Conservation (phyloP, 2,113 vertebrate genomes). For the Charadrius vociferus region DNA sequence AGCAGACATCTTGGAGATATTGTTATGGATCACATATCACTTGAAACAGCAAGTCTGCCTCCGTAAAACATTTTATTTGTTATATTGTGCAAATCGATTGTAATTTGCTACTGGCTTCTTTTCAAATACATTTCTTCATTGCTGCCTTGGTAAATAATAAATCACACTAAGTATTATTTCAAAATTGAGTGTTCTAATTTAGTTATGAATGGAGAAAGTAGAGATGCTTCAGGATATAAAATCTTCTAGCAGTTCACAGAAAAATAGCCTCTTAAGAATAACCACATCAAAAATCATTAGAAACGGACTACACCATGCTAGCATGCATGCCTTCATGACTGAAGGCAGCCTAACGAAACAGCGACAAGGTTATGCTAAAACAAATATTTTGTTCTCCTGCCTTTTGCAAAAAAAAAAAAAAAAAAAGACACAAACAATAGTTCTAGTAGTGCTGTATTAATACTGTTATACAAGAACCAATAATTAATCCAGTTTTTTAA, state of each 20-base stretch:
- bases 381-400: not conserved
- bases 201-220: conserved; percentile 57
- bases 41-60: conserved; percentile 41
- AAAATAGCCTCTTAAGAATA: conserved; percentile 23
- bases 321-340: not conserved
- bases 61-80: conserved; percentile 63
- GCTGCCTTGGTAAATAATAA: conserved; percentile 63
- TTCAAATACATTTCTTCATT: conserved; percentile 52
- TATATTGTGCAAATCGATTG: conserved; percentile 66
- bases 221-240: conserved; percentile 47
- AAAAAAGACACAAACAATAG: not conserved
- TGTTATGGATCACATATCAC: conserved; percentile 52
- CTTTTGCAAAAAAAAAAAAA: not conserved
- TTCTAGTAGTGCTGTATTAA: not conserved
- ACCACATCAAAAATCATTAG: conserved; percentile 33
- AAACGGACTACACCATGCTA: not conserved
- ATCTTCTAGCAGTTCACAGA: conserved; percentile 27
- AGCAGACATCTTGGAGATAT: conserved; percentile 51
- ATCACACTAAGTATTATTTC: conserved; percentile 63
- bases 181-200: conserved; percentile 61
- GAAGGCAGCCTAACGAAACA: not conserved
- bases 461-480: not conserved
- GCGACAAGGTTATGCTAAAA: not conserved
- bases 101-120: conserved; percentile 59
- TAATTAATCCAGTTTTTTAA: not conserved